Evolutionary conservation across 2,797 vertebrate genomes (phyloP).

Genomic region (Takifugu ocellatus): DNA sequence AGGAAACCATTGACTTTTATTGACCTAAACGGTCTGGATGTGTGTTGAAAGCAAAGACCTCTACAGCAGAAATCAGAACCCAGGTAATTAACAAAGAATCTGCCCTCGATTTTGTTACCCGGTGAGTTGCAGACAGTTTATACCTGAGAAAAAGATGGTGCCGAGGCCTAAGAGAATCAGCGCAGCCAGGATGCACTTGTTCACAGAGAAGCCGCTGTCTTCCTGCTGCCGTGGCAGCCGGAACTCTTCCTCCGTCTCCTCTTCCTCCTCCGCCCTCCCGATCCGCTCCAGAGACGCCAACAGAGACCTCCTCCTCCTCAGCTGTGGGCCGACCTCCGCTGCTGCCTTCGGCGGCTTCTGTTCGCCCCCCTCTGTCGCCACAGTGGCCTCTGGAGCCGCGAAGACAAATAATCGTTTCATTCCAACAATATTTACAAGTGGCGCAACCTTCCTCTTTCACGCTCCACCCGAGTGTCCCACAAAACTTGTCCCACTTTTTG

Average conservation of each 20-base stretch:
- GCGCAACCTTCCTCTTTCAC: too few relatives aligned
- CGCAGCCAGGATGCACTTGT: slow-evolving; percentile 81
- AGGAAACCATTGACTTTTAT: too few relatives aligned
- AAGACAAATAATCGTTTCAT: not conserved
- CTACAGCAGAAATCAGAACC: too few relatives aligned
- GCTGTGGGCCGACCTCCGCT: slow-evolving; percentile 48
- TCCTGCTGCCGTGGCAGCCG: slow-evolving; percentile 61
- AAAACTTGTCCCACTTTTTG: too few relatives aligned
- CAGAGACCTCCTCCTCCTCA: slow-evolving; percentile 66
- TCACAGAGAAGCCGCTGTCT: slow-evolving; percentile 71
- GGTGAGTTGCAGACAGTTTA: not conserved
- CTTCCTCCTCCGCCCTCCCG: slow-evolving; percentile 63
- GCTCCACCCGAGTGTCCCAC: too few relatives aligned
- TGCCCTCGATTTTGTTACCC: too few relatives aligned
- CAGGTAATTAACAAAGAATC: not conserved
- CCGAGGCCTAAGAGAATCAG: slow-evolving; percentile 76
- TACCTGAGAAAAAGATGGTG: slow-evolving; percentile 80
- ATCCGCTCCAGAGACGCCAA: slow-evolving; percentile 65
- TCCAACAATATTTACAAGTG: not conserved
- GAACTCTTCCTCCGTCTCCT: slow-evolving; percentile 66
- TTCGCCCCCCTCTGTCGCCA: slow-evolving; percentile 38
- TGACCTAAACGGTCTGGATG: too few relatives aligned
- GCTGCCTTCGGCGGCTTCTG: slow-evolving; percentile 33
- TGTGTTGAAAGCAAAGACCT: too few relatives aligned
- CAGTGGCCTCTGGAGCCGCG: slow-evolving; percentile 32